phyloP scores from a whole-genome alignment of 2,113 vertebrate species.

The Aramus guarauna region DNA sequence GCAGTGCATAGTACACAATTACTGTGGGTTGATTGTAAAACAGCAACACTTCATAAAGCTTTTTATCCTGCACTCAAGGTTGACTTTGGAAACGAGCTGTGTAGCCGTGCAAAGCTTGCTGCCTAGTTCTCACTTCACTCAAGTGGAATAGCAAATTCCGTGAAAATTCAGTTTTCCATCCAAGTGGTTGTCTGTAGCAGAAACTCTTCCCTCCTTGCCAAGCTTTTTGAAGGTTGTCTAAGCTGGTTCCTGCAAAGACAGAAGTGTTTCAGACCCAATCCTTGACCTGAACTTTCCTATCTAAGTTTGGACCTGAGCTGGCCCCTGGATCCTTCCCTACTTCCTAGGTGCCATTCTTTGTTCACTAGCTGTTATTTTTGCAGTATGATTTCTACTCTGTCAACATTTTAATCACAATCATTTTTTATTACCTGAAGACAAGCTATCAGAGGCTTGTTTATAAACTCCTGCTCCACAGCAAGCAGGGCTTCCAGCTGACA shows the following conservation, averaged over 20 bases:
- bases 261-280: not conserved
- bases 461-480: not conserved
- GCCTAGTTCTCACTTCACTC: not conserved
- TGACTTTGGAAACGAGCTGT: not conserved
- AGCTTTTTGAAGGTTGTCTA: not conserved
- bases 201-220: not conserved
- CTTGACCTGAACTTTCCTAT: not conserved
- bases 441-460: not conserved
- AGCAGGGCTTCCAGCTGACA: not conserved
- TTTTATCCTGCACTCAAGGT: not conserved
- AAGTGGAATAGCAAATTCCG: not conserved
- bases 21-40: not conserved
- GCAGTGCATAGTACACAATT: not conserved
- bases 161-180: not conserved
- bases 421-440: not conserved
- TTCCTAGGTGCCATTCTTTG: not conserved
- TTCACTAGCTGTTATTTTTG: not conserved
- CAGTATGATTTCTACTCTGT: not conserved
- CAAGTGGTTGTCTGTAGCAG: not conserved
- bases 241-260: not conserved
- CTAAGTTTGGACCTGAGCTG: not conserved
- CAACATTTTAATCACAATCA: not conserved
- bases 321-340: not conserved
- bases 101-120: not conserved
- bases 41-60: not conserved